A percentile compares a stretch with the other conserved stretches of the same genome.
Conservation (phyloP, 2,113 vertebrate species). For the Triplophysa siluroides region DNA sequence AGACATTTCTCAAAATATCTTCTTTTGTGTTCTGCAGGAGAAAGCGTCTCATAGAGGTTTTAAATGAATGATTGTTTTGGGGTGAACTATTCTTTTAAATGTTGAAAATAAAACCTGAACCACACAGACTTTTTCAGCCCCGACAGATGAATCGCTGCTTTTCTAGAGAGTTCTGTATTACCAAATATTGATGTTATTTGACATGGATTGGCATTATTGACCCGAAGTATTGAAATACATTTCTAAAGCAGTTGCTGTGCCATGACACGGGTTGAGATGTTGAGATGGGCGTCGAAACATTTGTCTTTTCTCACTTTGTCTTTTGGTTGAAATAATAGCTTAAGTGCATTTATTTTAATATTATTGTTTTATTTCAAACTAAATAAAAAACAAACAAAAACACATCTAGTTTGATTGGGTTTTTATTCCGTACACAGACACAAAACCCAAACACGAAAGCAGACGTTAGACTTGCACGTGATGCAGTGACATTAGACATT, state of each 20-base stretch:
- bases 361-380: conserved; percentile 62
- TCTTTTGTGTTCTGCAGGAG: too few relatives aligned
- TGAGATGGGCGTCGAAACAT: neutral
- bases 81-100: neutral
- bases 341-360: conserved; percentile 62
- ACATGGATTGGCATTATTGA: neutral
- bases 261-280: neutral
- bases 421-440: conserved; percentile 4
- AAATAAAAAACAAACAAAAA: conserved; percentile 66
- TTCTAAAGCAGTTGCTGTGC: neutral
- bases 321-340: conserved; percentile 55
- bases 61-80: too few relatives aligned
- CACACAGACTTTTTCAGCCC: neutral
- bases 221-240: neutral
- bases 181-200: neutral
- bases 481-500: too few relatives aligned
- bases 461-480: neutral
- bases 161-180: neutral
- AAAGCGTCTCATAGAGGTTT: too few relatives aligned
- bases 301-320: conserved; percentile 39
- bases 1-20: too few relatives aligned
- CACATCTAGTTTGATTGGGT: neutral
- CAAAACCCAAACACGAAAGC: neutral
- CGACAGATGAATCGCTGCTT: neutral
- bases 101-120: neutral